Evolutionary conservation across 37 sponge, comb jelly and placozoan genomes (phyloP).

Genomic region (Dysidea cf. avara): DNA sequence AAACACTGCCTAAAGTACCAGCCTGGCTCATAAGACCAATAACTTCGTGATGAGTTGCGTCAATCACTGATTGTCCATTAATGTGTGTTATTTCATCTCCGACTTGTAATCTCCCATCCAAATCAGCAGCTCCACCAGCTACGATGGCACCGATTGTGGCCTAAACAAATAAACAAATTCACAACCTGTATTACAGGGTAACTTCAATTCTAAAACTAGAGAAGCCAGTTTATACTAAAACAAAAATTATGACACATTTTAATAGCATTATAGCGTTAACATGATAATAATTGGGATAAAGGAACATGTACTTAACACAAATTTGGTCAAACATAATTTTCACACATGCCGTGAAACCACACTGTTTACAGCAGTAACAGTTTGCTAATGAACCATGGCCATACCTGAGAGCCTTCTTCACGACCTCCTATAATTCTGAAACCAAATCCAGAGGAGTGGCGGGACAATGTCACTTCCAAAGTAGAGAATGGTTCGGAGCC

Average conservation of each 20-base stretch:
- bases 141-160: constrained; percentile 51
- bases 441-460: constrained; percentile 80
- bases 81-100: constrained; percentile 66
- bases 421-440: constrained; percentile 81
- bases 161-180: constrained; percentile 5
- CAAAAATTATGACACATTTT: too few species aligned
- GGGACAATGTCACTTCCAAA: constrained; percentile 45
- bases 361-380: background rate
- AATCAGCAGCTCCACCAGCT: constrained; percentile 61
- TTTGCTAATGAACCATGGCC: constrained; percentile 1
- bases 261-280: too few species aligned
- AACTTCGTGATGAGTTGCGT: constrained; percentile 50
- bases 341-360: background rate
- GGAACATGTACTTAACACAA: background rate
- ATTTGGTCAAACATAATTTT: background rate
- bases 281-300: background rate
- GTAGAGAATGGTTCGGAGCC: constrained; percentile 51
- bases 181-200: too few species aligned
- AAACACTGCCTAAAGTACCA: constrained; percentile 3
- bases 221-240: too few species aligned
- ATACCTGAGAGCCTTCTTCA: constrained; percentile 81
- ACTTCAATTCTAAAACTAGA: too few species aligned
- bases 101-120: constrained; percentile 62
- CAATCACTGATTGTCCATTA: constrained; percentile 34
- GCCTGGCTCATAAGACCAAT: constrained; percentile 35